phyloP scores from a whole-genome alignment of 2,888 invertebrate species.

The Abscondita cerata region DNA sequence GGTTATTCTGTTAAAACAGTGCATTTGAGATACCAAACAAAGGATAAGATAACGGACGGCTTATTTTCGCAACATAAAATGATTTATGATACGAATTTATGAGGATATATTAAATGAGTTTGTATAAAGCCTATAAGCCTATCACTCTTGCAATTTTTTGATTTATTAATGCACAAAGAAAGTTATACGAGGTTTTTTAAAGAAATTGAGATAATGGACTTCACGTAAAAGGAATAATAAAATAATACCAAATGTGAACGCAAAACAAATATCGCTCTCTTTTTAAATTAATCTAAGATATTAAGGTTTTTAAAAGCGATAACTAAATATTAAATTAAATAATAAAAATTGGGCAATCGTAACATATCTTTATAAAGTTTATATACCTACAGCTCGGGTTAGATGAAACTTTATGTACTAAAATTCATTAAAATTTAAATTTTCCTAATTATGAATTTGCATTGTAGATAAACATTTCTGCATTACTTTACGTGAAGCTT shows the following conservation, averaged over 20 bases:
- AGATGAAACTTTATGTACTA: too few species aligned
- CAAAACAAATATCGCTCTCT: too few species aligned
- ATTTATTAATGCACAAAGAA: slow-evolving; percentile 37
- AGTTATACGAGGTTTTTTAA: slow-evolving; percentile 20
- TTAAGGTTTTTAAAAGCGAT: too few species aligned
- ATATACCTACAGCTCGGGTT: too few species aligned
- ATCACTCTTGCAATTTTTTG: slow-evolving; percentile 40
- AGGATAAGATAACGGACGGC: slow-evolving; percentile 39
- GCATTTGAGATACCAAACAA: slow-evolving; percentile 31
- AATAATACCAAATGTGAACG: slow-evolving; percentile 5
- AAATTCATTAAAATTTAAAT: too few species aligned
- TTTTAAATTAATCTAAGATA: too few species aligned
- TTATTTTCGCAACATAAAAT: slow-evolving; percentile 34
- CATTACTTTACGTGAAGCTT: too few species aligned
- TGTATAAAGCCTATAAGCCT: slow-evolving; percentile 43
- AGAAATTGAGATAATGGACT: slow-evolving; percentile 20
- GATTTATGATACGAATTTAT: slow-evolving; percentile 45
- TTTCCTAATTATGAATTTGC: too few species aligned
- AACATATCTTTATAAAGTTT: too few species aligned
- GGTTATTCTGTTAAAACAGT: slow-evolving; percentile 21
- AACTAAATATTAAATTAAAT: too few species aligned
- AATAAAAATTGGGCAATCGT: too few species aligned
- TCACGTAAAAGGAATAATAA: slow-evolving; percentile 6
- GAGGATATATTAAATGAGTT: slow-evolving; percentile 43
- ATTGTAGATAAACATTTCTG: too few species aligned